These are phyloP conservation scores for Stenodera caucasica DNA, from an alignment of 2,888 invertebrate genomes.

Conservation along the genomic window DNA sequence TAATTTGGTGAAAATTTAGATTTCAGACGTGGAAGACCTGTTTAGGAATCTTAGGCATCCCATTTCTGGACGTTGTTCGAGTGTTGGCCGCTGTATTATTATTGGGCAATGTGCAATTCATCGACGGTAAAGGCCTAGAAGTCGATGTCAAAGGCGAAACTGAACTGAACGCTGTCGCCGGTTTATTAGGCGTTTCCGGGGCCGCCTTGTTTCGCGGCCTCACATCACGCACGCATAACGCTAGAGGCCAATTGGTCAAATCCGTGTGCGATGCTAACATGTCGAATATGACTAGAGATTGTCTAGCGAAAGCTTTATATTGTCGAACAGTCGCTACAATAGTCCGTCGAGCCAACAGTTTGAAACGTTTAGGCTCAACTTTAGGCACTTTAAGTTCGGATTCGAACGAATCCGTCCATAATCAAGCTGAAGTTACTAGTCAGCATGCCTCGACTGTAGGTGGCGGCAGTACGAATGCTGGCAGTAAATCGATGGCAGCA, in stretches of 20 bases:
- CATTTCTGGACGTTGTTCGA: constrained; percentile 90
- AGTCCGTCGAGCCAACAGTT: constrained; percentile 87
- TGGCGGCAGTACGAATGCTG: constrained; percentile 66
- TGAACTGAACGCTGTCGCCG: constrained; percentile 84
- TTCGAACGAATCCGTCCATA: constrained; percentile 89
- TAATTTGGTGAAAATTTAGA: constrained; percentile 49
- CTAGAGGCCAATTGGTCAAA: constrained; percentile 76
- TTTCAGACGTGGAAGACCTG: constrained; percentile 94
- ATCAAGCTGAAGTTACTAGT: constrained; percentile 81
- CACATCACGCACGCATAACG: constrained; percentile 78
- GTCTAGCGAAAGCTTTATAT: constrained; percentile 88
- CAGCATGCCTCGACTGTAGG: constrained; percentile 85
- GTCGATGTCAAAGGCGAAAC: constrained; percentile 80
- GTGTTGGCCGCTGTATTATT: constrained; percentile 88
- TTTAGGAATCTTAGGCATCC: constrained; percentile 87
- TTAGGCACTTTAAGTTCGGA: constrained; percentile 84
- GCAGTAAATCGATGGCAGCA: constrained; percentile 89
- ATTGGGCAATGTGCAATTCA: constrained; percentile 89
- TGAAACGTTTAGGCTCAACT: constrained; percentile 82
- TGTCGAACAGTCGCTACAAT: constrained; percentile 94
- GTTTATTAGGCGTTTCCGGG: constrained; percentile 76
- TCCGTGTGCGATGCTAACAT: constrained; percentile 82
- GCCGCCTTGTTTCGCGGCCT: constrained; percentile 78
- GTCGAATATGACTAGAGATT: constrained; percentile 86
- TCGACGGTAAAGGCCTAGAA: constrained; percentile 75